Percentiles rank a stretch among this genome's conserved stretches.
Evolutionary conservation across 1,140 invertebrate genomes (phyloP).

Genomic region (Nautilus pompilius): DNA sequence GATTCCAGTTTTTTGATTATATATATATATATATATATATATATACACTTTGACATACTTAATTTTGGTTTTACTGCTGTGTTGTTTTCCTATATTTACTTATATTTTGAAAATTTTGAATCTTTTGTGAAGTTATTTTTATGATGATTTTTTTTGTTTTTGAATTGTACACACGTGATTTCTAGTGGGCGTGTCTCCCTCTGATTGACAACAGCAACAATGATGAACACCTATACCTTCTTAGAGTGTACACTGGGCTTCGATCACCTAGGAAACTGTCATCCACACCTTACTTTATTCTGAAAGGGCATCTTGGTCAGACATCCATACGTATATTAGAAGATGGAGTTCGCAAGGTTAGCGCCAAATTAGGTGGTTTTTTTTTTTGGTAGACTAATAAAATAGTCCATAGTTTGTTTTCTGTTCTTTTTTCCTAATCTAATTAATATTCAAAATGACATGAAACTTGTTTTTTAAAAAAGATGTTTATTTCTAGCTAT

Average conservation of each 20-base stretch:
- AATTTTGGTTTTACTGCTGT: too few species aligned
- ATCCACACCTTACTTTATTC: conserved; percentile 11
- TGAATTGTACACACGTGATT: too few species aligned
- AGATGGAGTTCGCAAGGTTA: conserved; percentile 21
- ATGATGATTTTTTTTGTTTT: too few species aligned
- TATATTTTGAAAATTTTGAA: too few species aligned
- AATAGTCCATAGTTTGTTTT: neutral
- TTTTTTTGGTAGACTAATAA: neutral
- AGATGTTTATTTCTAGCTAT: too few species aligned
- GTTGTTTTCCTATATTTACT: too few species aligned
- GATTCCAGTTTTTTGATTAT: too few species aligned
- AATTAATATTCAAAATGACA: neutral
- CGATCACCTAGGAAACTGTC: conserved; percentile 14
- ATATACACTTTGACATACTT: too few species aligned
- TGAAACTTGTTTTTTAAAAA: too few species aligned
- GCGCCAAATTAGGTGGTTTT: neutral
- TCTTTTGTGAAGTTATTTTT: too few species aligned
- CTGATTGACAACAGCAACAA: conserved; percentile 10
- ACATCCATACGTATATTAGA: conserved; percentile 13
- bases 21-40: too few species aligned
- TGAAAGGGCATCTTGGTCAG: conserved; percentile 20
- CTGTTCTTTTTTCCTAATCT: neutral
- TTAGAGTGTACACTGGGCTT: conserved; percentile 18
- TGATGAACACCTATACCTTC: conserved; percentile 13
- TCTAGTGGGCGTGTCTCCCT: conserved; percentile 24